These are phyloP conservation scores for Lithobius niger DNA, from an alignment of 1,140 invertebrate genomes.

Conservation along the genomic window DNA sequence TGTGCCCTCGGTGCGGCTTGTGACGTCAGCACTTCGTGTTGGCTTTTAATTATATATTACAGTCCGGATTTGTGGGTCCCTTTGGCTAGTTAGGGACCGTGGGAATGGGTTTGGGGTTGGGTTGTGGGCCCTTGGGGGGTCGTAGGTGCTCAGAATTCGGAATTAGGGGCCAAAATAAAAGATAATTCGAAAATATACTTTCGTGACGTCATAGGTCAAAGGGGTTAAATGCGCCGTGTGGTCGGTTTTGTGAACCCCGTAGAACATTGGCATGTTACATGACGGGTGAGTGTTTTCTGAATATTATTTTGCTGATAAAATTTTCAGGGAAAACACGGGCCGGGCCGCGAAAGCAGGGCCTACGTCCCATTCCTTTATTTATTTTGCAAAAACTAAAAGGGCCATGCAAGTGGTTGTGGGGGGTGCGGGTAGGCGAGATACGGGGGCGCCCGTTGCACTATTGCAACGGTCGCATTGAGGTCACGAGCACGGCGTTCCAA, in stretches of 20 bases:
- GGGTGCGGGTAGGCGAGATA: background rate
- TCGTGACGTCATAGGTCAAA: slow-evolving; percentile 11
- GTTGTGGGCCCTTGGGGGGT: no score
- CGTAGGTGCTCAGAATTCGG: no score
- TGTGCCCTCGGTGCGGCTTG: no score
- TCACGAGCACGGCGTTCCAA: background rate
- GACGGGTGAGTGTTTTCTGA: slow-evolving; percentile 42
- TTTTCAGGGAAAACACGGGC: slow-evolving; percentile 32
- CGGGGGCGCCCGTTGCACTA: background rate
- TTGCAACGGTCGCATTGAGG: background rate
- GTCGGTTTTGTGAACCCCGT: slow-evolving; percentile 30
- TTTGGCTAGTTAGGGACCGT: no score
- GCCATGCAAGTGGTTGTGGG: slow-evolving; percentile 8
- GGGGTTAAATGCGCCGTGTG: background rate
- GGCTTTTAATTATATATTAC: slow-evolving; percentile 1
- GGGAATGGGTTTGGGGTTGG: no score
- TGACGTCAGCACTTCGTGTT: background rate
- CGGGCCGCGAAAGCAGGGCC: background rate
- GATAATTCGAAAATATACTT: no score
- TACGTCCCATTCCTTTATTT: background rate
- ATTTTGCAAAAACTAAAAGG: background rate
- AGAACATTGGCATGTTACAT: slow-evolving; percentile 38
- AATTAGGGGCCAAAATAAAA: no score
- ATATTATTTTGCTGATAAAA: slow-evolving; percentile 43
- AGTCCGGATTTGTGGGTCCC: background rate